Base-by-base conservation (phyloP, 2,888 invertebrate genomes). In the Notodonta dromedarius region DNA sequence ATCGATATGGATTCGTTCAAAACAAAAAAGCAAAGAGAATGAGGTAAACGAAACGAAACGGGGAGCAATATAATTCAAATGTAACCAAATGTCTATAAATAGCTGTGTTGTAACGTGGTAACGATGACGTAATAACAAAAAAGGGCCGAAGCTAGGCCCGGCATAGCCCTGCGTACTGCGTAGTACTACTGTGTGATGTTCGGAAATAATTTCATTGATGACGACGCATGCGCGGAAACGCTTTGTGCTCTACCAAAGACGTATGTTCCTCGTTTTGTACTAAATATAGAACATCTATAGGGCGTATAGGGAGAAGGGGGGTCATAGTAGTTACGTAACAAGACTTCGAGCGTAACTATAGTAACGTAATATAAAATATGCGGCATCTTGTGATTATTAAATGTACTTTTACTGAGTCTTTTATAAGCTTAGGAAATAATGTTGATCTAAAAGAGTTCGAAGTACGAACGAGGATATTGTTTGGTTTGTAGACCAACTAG, bases 131-230 rank as follows among this genome's bases (percentile, higher is more conserved):
- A 75, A 76, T 62, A 56, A 63, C 65, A 60, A 66, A 65, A 73
- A 74, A 76, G 65, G 74, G 71, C 74, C 65, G 63, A 53, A 66
- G 74, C 77, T 54, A 39, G 7, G 39, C 14, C 39, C 12, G 46
- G 11, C 42, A 46, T n/a, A n/a, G 46, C 46, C 46, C 46, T 46
- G 46, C n/a, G 13, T n/a, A 46, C 70, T 66, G 62, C 60, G 70
- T 70, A 74, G 62, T 74, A 72, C 73, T 77, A 71, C 66, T 52
- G 57, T 62, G 60, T 62, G 24, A 24, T 24, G 62, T 73, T 70
- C 61, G 70, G 69, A 78, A 79, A 79, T 76, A 77, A 74, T 75
- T 77, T 76, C 72, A 79, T 80, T 79, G 76, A 77, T 74, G 68
- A 65, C 57, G 62, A 65, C 65, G 71, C 80, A 76, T 76, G 76